Percentiles rank a stretch among this genome's conserved stretches.
Evolutionary conservation across 2,888 invertebrate genomes (phyloP).

Genomic region (Aproaerema taeniolella): DNA sequence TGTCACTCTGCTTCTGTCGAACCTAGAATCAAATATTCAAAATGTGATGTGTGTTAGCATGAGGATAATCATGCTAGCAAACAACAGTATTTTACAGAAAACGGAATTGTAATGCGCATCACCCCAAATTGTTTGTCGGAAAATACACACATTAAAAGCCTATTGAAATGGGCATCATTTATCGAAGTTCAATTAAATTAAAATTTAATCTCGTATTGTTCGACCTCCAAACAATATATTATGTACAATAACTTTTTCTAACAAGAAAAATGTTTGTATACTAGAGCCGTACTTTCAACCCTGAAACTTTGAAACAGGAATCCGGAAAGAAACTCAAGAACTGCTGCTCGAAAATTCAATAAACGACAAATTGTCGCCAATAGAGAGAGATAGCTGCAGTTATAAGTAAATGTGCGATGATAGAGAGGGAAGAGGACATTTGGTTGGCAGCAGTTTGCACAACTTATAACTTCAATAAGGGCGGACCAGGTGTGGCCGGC

Average conservation of each 20-base stretch:
- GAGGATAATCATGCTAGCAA: slow-evolving; percentile 35
- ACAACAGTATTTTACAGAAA: slow-evolving; percentile 31
- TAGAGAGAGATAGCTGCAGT: slow-evolving; percentile 38
- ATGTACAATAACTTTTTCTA: no score
- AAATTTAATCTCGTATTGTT: no score
- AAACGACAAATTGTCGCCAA: slow-evolving; percentile 30
- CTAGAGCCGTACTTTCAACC: background rate
- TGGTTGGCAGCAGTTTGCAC: slow-evolving; percentile 54
- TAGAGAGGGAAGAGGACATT: slow-evolving; percentile 34
- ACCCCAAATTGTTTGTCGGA: background rate
- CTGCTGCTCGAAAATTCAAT: slow-evolving; percentile 36
- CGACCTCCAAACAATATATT: no score
- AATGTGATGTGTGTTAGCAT: slow-evolving; percentile 40
- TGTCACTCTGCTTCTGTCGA: slow-evolving; percentile 34
- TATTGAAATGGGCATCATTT: no score
- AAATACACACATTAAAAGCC: no score
- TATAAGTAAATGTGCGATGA: slow-evolving; percentile 40
- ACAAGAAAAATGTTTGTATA: no score
- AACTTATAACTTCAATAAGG: slow-evolving; percentile 76
- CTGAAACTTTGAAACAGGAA: slow-evolving; percentile 6
- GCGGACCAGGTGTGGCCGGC: slow-evolving; percentile 64
- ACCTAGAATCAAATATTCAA: slow-evolving; percentile 56
- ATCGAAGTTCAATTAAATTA: no score
- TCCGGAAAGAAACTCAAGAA: slow-evolving; percentile 10
- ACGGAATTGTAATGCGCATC: slow-evolving; percentile 56